Evolutionary conservation across 2,113 vertebrate genomes (phyloP).

Genomic region (Poeciliopsis prolifica): DNA sequence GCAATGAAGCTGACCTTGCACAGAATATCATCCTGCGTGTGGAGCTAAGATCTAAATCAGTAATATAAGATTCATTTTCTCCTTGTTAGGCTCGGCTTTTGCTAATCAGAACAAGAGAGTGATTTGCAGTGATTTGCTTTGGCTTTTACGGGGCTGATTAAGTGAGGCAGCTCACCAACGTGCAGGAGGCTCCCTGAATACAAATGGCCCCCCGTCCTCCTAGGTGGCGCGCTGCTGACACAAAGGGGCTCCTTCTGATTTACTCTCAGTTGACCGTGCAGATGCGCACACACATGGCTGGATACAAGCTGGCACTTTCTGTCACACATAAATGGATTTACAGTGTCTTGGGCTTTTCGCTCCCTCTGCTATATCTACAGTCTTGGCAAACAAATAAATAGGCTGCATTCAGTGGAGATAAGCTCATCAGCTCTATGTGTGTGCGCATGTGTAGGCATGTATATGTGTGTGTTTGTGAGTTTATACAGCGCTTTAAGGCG

Average conservation of each 20-base stretch:
- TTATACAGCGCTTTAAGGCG: slow-evolving; percentile 34
- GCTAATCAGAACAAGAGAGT: neutral
- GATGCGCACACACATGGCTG: slow-evolving; percentile 5
- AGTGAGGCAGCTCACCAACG: neutral
- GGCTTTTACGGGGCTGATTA: slow-evolving; percentile 18
- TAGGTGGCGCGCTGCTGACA: neutral
- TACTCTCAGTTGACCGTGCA: slow-evolving; percentile 19
- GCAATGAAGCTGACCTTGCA: too few relatives aligned
- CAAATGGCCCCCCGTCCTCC: neutral
- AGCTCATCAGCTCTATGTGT: slow-evolving; percentile 58
- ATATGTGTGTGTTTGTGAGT: neutral
- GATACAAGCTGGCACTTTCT: slow-evolving; percentile 1
- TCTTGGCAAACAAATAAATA: slow-evolving; percentile 57
- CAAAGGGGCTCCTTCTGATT: slow-evolving; percentile 10
- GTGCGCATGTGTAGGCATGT: neutral
- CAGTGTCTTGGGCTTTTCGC: slow-evolving; percentile 48
- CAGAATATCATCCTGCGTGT: neutral
- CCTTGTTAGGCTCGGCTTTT: neutral
- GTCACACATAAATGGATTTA: slow-evolving; percentile 64
- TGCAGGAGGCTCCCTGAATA: neutral
- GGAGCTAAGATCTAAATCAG: neutral
- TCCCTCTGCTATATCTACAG: slow-evolving; percentile 51
- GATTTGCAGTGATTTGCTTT: slow-evolving; percentile 6
- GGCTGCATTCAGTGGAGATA: slow-evolving; percentile 65
- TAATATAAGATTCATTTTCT: neutral